phyloP scores from a whole-genome alignment of 2,888 invertebrate species.

The Branchellion lobata region DNA sequence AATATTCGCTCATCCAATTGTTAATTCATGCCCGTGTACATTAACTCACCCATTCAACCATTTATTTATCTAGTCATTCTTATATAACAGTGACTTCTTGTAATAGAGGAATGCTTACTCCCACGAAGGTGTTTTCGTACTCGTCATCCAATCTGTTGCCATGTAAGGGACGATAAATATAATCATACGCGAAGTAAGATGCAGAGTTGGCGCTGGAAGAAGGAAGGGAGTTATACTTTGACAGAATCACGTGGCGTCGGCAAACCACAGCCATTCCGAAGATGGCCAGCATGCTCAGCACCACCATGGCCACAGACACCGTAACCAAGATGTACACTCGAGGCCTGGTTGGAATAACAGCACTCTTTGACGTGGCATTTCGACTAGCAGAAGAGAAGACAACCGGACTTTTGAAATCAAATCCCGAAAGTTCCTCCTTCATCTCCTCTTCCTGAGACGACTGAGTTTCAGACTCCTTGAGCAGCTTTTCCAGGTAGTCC shows the following conservation, averaged over 20 bases:
- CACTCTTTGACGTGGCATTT: background rate
- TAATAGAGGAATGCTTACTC: conserved; percentile 50
- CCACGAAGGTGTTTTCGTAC: conserved; percentile 51
- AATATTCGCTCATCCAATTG: too few species aligned
- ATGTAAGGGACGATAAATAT: conserved; percentile 49
- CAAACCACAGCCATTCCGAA: conserved; percentile 27
- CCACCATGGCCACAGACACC: conserved; percentile 31
- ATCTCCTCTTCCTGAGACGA: too few species aligned
- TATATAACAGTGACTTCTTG: conserved; percentile 49
- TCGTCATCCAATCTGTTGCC: conserved; percentile 48
- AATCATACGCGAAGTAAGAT: conserved; percentile 43
- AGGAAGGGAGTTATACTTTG: conserved; percentile 34
- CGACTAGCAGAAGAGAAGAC: too few species aligned
- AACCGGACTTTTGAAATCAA: too few species aligned
- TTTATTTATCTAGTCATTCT: background rate
- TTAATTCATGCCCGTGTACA: too few species aligned
- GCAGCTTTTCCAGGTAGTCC: too few species aligned
- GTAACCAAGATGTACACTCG: conserved; percentile 32
- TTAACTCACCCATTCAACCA: too few species aligned
- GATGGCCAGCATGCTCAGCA: conserved; percentile 29
- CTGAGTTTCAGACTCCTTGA: too few species aligned
- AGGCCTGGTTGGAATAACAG: background rate
- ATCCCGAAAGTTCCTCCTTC: too few species aligned
- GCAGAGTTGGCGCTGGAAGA: background rate
- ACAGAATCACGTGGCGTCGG: conserved; percentile 31